Evolutionary conservation across 2,888 invertebrate species (phyloP), one percentile per base, ranked within the genome.

Genomic region (Spicauda simplicius): DNA sequence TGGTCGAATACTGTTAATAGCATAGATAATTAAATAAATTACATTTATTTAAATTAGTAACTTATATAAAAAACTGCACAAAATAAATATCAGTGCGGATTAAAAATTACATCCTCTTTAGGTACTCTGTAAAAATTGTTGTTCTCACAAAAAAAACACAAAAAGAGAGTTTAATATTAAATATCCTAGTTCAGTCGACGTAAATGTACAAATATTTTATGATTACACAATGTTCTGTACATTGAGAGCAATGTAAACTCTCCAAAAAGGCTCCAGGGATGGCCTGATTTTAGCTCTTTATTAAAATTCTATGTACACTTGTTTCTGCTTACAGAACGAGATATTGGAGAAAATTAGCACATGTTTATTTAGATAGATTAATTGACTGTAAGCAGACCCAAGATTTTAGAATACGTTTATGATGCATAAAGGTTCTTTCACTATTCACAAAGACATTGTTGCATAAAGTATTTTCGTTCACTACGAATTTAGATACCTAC

Each of bases 161-260:
- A 48, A 48, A 48, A 16, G 16, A 14, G n/a, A 48, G n/a, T 48
- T 16, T 16, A 37, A 37, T 56, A 56, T 11, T 18, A 33, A 30
- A 37, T 19, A 33, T 3, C 18, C 20, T 41, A 54, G 12, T 62
- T 8, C 12, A 10, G 25, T 25, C 7, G 55, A 57, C 50, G 18
- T 52, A 37, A 37, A 52, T 20, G 57, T 57, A 57, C 25, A 64
- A 58, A 64, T 58, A 57, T 57, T 63, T 55, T 11, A 50, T 50
- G 41, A 64, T 58, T 58, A 58, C 58, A 64, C 64, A 64, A 58
- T 57, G 58, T 58, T 64, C 58, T 52, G 52, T 53, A 58, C 25
- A 25, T 25, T 5, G 5, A 25, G 25, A 25, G 52, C 7, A 64
- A 64, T 64, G 57, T 64, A 58, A 58, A 53, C 16, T 64, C 64